Conservation (phyloP, 2,888 invertebrate species). For the Protophormia terraenovae region DNA sequence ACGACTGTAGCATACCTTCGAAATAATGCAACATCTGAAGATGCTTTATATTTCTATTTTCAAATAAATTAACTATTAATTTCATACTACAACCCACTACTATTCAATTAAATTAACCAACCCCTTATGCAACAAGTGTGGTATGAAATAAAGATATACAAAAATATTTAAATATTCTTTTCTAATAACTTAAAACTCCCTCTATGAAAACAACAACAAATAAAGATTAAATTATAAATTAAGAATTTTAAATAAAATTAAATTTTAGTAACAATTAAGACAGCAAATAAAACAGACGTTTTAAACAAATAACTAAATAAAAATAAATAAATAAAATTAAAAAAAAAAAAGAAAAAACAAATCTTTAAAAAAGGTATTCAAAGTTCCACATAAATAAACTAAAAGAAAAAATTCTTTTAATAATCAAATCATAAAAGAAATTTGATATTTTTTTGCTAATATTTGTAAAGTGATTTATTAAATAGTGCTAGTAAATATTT, state of each 20-base stretch:
- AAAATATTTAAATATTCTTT: neutral
- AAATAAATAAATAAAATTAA: neutral
- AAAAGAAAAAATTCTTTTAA: neutral
- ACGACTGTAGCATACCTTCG: neutral
- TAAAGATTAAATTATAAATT: constrained; percentile 56
- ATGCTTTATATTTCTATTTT: constrained; percentile 19
- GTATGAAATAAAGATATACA: neutral
- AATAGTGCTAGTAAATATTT: no score
- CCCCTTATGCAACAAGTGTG: constrained; percentile 14
- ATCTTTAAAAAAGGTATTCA: no score
- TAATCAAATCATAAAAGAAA: neutral
- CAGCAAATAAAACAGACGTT: constrained; percentile 44
- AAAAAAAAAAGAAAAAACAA: neutral
- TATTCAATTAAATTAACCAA: neutral
- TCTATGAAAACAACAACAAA: neutral
- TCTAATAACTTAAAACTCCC: constrained; percentile 30
- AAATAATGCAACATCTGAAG: neutral
- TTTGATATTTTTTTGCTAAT: no score
- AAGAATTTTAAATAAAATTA: constrained; percentile 47
- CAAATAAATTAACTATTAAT: neutral
- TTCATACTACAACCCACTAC: constrained; percentile 25
- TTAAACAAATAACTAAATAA: no score
- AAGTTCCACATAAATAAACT: no score
- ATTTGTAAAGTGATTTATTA: neutral
- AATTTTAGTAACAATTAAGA: constrained; percentile 49